Evolutionary conservation across 64 coral and sea anemone genomes (phyloP).

Genomic region (Platygyra sinensis): DNA sequence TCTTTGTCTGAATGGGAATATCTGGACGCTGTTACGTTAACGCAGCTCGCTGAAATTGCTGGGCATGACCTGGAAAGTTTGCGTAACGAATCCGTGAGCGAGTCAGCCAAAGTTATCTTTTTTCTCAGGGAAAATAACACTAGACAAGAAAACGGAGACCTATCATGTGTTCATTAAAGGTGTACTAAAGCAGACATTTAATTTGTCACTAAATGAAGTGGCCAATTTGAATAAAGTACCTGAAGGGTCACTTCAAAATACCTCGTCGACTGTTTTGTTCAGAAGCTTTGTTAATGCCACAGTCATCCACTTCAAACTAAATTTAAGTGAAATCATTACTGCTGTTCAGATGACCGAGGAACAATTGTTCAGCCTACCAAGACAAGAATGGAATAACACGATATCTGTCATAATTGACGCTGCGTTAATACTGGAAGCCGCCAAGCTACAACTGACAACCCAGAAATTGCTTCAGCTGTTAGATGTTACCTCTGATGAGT

Average conservation of each 20-base stretch:
- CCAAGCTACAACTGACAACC: background rate
- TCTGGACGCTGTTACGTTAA: conserved; percentile 48
- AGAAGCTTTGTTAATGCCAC: conserved; percentile 66
- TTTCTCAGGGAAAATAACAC: conserved; percentile 18
- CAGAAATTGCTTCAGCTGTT: background rate
- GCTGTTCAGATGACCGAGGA: conserved; percentile 6
- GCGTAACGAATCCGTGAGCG: conserved; percentile 32
- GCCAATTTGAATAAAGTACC: conserved; percentile 18
- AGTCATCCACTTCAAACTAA: conserved; percentile 42
- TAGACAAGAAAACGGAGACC: conserved; percentile 16
- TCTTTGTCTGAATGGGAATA: conserved; percentile 73
- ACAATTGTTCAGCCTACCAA: conserved; percentile 47
- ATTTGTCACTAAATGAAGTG: conserved; percentile 45
- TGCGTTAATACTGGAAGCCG: background rate
- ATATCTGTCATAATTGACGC: conserved; percentile 16
- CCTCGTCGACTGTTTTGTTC: conserved; percentile 29
- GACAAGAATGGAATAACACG: conserved; percentile 46
- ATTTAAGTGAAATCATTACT: conserved; percentile 33
- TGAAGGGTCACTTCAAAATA: conserved; percentile 15
- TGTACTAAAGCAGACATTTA: conserved; percentile 39
- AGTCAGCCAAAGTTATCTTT: conserved; percentile 28
- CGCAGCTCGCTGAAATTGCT: conserved; percentile 34
- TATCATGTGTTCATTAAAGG: background rate
- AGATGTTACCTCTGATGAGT: background rate
- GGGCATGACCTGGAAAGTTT: background rate